Evolutionary conservation across 35 echinoderm and acorn worm species (phyloP).

Genomic region (Amphiura filiformis): DNA sequence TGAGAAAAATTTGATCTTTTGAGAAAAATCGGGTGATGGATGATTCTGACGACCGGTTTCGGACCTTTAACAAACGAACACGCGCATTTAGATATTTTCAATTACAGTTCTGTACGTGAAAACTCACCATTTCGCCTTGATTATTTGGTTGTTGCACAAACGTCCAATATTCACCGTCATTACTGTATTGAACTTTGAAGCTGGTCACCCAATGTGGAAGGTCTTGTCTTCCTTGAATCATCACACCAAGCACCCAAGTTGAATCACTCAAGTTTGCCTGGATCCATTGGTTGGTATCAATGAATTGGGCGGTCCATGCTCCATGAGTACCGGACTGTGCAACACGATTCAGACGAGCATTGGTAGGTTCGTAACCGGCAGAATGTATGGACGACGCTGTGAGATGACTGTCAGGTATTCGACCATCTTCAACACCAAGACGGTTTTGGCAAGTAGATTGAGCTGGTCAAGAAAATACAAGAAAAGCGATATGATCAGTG

Average conservation of each 20-base stretch:
- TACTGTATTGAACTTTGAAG: constrained; percentile 4
- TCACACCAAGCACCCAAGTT: neutral
- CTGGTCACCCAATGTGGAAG: neutral
- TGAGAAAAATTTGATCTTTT: too few species aligned
- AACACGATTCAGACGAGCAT: neutral
- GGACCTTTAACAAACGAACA: too few species aligned
- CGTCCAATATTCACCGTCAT: neutral
- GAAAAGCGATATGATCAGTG: too few species aligned
- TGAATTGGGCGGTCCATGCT: neutral
- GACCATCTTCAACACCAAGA: too few species aligned
- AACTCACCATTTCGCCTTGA: too few species aligned
- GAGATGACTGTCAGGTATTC: neutral
- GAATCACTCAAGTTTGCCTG: neutral
- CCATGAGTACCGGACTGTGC: neutral
- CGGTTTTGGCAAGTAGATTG: too few species aligned
- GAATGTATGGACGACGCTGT: neutral
- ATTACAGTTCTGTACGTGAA: too few species aligned
- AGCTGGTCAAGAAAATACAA: too few species aligned
- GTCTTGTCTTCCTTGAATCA: neutral
- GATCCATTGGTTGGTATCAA: neutral
- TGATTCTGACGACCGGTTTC: too few species aligned
- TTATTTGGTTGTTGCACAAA: too few species aligned
- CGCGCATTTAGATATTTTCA: too few species aligned
- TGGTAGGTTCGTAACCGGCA: neutral
- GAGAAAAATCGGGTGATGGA: too few species aligned